Evolutionary conservation across 2,888 invertebrate species (phyloP), one percentile per base, ranked within the genome.

Genomic region (Agrochola lychnidis): DNA sequence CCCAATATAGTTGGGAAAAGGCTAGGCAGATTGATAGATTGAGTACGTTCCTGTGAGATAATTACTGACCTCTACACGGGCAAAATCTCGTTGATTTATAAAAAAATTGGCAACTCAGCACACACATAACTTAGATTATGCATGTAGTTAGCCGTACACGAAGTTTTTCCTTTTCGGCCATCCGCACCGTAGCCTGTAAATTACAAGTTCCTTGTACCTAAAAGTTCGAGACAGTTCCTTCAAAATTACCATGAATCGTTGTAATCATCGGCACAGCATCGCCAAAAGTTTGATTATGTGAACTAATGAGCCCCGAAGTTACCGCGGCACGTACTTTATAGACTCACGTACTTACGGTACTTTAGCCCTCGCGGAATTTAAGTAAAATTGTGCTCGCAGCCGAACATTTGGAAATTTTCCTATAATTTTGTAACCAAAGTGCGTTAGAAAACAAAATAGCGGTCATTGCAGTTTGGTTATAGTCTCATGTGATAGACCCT

Each of bases 271-370:
- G 48, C 66, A 57, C n/a, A 42, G 53, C 45, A 42, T 61, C 57
- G 67, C 7, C 59, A 62, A 70, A 87, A 87, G 85, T 92, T 92
- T 88, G 89, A 90, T 89, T 86, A 83, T 74, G 19, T 68, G 53
- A 82, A 76, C 82, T 90, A 90, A 92, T 91, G 86, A 91, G 86
- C 48, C 66, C 42, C 56, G 22, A 80, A 87, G 87, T 88, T 90
- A 86, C 83, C 82, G 69, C 73, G 88, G 89, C 93, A 92, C 92
- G 93, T 92, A 89, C 79, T 88, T 85, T 81, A 88, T 88, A 82
- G 86, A 89, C 88, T 88, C 92, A 90, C 92, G 92, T 91, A 84
- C 86, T 87, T 82, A 83, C 72, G 67, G n/a, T 80, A 81, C 78
- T 79, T 45, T 79, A 76, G 61, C 59, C 42, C 63, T 78, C 71